A percentile compares a stretch with the other conserved stretches of the same genome.
Evolutionary conservation across 1,140 invertebrate species (phyloP).

Genomic region (Mactra quadrangularis): DNA sequence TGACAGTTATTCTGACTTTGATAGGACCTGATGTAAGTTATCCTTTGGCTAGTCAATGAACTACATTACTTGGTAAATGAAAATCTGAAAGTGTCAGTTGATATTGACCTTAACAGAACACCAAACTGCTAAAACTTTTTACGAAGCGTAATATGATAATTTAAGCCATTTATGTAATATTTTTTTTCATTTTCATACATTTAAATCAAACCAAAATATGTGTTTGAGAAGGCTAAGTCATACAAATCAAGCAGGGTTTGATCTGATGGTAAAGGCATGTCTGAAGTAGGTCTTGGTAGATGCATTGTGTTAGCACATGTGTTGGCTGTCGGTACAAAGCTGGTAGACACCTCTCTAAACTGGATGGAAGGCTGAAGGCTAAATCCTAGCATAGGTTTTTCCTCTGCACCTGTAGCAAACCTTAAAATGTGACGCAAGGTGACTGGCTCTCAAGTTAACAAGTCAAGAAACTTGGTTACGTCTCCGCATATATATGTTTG

Average conservation of each 20-base stretch:
- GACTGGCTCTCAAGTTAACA: conserved; percentile 19
- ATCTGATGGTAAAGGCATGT: neutral
- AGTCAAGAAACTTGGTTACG: no score
- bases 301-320: conserved; percentile 43
- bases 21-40: no score
- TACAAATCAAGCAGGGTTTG: neutral
- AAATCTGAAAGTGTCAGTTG: no score
- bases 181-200: neutral
- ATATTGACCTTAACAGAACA: no score
- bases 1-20: no score
- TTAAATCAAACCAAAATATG: conserved; percentile 30
- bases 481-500: no score
- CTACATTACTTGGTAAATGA: no score
- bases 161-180: no score
- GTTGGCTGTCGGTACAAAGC: conserved; percentile 53
- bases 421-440: conserved; percentile 27
- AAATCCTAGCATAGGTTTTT: conserved; percentile 55
- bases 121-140: no score
- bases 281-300: conserved; percentile 22
- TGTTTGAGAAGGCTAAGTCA: conserved; percentile 12
- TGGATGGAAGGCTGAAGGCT: conserved; percentile 42
- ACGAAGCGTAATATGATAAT: no score
- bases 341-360: conserved; percentile 13
- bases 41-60: no score
- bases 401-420: conserved; percentile 51